Percentiles rank a stretch among this genome's conserved stretches.
Evolutionary conservation across 2,888 invertebrate species (phyloP).

Genomic region (Dione juno): DNA sequence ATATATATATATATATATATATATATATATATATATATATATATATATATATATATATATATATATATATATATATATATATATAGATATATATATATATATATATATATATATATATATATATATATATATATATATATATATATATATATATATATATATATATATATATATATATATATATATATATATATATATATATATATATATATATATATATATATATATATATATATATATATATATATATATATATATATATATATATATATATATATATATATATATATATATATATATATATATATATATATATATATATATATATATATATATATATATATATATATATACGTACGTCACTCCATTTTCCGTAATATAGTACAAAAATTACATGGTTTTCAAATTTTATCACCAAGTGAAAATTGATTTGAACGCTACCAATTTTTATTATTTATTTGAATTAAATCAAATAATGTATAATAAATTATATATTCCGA

Average conservation of each 20-base stretch:
- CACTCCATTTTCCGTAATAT: neutral
- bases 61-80: neutral
- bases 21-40: neutral
- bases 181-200: neutral
- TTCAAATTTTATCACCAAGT: constrained; percentile 11
- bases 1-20: neutral
- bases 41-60: neutral
- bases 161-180: neutral
- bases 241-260: neutral
- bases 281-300: neutral
- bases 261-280: neutral
- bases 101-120: neutral
- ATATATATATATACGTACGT: neutral
- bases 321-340: neutral
- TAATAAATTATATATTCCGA: constrained; percentile 1
- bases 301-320: neutral
- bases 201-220: neutral
- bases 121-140: neutral
- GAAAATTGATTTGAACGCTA: constrained; percentile 16
- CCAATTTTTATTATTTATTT: constrained; percentile 1
- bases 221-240: neutral
- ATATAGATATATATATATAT: neutral
- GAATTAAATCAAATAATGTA: neutral
- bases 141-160: neutral
- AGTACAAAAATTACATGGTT: neutral